Conservation (phyloP, 64 coral and sea anemone genomes). For the Exaiptasia diaphana region DNA sequence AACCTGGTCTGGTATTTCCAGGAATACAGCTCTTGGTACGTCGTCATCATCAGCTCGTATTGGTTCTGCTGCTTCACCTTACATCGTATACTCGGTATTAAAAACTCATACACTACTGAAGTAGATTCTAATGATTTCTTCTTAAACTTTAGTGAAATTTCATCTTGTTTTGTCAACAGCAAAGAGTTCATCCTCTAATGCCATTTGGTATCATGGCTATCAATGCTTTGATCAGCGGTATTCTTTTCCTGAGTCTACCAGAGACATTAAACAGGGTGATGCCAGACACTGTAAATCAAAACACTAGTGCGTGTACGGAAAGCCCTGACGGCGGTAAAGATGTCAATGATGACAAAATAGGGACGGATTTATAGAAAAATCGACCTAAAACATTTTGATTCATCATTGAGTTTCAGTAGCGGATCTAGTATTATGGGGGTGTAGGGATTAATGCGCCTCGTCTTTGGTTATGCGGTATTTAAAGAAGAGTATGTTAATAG, state of each 20-base stretch:
- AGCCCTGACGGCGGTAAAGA: too few relatives aligned
- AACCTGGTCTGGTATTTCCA: too few relatives aligned
- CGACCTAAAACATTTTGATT: too few relatives aligned
- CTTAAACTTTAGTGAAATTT: background rate
- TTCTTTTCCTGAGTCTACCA: conserved; percentile 28
- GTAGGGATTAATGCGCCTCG: too few relatives aligned
- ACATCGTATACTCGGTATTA: conserved; percentile 50
- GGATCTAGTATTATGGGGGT: too few relatives aligned
- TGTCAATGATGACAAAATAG: too few relatives aligned
- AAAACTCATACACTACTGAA: background rate
- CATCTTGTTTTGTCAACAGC: background rate
- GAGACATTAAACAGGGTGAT: conserved; percentile 26
- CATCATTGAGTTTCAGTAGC: too few relatives aligned
- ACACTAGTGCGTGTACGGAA: too few relatives aligned
- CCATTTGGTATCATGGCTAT: conserved; percentile 50
- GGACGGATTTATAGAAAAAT: too few relatives aligned
- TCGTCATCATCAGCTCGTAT: conserved; percentile 56
- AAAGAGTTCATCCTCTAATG: conserved; percentile 3
- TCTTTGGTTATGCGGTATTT: too few relatives aligned
- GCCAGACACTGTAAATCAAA: conserved; percentile 25
- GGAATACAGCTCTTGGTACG: conserved; percentile 49
- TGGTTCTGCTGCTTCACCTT: conserved; percentile 10
- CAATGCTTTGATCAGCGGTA: conserved; percentile 35
- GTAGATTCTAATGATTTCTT: background rate
- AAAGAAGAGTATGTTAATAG: too few relatives aligned